A percentile compares a stretch with the other conserved stretches of the same genome.
These are phyloP conservation scores for Helarctos malayanus DNA, from an alignment of 2,797 vertebrate species.

Conservation along the genomic window DNA sequence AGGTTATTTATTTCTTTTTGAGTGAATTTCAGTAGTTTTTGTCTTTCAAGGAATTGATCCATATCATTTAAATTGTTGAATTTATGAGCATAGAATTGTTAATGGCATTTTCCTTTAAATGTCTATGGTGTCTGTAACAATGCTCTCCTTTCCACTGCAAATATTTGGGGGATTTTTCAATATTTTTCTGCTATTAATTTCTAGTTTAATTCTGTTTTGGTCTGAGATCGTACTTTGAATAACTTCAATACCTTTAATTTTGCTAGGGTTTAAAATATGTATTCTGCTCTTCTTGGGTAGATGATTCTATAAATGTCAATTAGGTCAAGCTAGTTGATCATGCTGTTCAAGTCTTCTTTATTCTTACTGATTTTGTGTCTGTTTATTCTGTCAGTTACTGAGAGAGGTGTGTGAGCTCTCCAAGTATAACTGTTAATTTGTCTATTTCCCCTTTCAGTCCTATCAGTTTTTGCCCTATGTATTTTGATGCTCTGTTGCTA, in stretches of 20 bases:
- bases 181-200: not conserved
- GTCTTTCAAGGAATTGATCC: not conserved
- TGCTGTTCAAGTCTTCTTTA: not conserved
- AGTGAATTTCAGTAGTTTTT: not conserved
- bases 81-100: not conserved
- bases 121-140: not conserved
- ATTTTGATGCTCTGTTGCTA: not conserved
- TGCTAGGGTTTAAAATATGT: not conserved
- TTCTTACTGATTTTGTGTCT: not conserved
- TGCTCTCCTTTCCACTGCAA: not conserved
- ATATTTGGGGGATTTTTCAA: not conserved
- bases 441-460: not conserved
- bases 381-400: not conserved
- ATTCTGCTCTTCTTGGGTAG: not conserved
- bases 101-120: not conserved
- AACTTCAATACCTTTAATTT: not conserved
- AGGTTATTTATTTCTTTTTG: not conserved
- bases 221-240: not conserved
- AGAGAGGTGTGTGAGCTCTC: not conserved
- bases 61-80: not conserved
- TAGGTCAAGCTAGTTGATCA: not conserved
- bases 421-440: not conserved
- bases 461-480: not conserved
- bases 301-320: not conserved
- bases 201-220: not conserved